Percentiles rank a stretch among this genome's conserved stretches.
Evolutionary conservation across 2,113 vertebrate genomes (phyloP).

Genomic region (Spheniscus mendiculus): DNA sequence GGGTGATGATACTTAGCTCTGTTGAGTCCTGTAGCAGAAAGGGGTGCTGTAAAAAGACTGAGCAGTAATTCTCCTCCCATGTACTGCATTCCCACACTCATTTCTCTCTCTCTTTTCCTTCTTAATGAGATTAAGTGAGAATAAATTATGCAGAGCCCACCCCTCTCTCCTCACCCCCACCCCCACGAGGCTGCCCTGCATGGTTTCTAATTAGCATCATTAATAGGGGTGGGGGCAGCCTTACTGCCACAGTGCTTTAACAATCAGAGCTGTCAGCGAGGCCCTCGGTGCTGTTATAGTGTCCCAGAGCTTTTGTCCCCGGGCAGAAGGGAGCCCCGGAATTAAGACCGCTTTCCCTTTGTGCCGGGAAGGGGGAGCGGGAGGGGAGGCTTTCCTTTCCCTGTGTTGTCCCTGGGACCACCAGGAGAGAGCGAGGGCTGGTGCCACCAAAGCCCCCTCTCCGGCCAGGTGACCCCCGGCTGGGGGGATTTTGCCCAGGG

Average conservation of each 20-base stretch:
- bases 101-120: neutral
- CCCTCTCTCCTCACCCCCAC: neutral
- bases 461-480: neutral
- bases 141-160: slow-evolving; percentile 41
- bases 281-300: neutral
- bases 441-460: neutral
- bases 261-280: slow-evolving; percentile 53
- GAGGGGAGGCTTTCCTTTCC: neutral
- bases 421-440: neutral
- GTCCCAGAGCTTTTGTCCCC: slow-evolving; percentile 35
- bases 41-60: neutral
- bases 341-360: neutral
- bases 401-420: neutral
- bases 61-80: neutral
- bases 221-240: slow-evolving; percentile 8
- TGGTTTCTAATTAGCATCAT: slow-evolving; percentile 47
- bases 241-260: neutral
- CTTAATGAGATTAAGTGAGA: slow-evolving; percentile 24
- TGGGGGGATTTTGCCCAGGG: neutral
- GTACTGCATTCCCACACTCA: neutral
- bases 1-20: fast-evolving
- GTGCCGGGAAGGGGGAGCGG: neutral
- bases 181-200: neutral
- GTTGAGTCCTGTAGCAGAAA: fast-evolving
- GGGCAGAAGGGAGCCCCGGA: neutral